Evolutionary conservation across 2,797 vertebrate genomes (phyloP).

Genomic region (Denticeps clupeoides): DNA sequence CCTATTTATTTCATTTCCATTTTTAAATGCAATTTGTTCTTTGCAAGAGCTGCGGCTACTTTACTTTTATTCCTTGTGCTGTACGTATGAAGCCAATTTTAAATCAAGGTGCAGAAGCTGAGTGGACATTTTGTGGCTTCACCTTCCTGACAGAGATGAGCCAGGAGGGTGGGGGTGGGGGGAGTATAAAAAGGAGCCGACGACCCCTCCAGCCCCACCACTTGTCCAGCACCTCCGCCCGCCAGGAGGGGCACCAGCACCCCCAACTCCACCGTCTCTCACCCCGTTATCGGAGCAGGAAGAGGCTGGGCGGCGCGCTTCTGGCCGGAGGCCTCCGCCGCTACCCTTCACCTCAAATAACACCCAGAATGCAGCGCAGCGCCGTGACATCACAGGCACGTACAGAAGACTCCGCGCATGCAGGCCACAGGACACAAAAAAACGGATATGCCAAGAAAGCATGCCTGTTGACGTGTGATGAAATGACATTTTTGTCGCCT

Average conservation of each 20-base stretch:
- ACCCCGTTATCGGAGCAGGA: slow-evolving; percentile 62
- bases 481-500: too few species aligned
- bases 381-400: neutral
- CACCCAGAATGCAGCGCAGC: slow-evolving; percentile 1
- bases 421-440: too few species aligned
- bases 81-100: too few species aligned
- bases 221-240: slow-evolving; percentile 6
- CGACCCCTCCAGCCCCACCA: slow-evolving; percentile 28
- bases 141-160: slow-evolving; percentile 56
- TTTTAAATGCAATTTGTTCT: too few species aligned
- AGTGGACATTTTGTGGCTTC: slow-evolving; percentile 48
- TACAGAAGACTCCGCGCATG: neutral
- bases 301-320: slow-evolving; percentile 51
- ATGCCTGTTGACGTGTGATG: too few species aligned
- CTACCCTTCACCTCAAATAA: slow-evolving; percentile 18
- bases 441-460: too few species aligned
- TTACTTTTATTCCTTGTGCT: too few species aligned
- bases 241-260: too few species aligned
- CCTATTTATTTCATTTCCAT: too few species aligned
- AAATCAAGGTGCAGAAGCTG: too few species aligned
- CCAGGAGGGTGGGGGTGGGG: slow-evolving; percentile 22
- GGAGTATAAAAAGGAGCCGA: slow-evolving; percentile 45
- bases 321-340: slow-evolving; percentile 23
- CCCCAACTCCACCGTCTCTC: slow-evolving; percentile 42
- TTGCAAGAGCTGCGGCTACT: too few species aligned